Evolutionary conservation across 30 jellyfish, hydroid and myxozoan genomes (phyloP).

Genomic region (Morbakka virulenta): DNA sequence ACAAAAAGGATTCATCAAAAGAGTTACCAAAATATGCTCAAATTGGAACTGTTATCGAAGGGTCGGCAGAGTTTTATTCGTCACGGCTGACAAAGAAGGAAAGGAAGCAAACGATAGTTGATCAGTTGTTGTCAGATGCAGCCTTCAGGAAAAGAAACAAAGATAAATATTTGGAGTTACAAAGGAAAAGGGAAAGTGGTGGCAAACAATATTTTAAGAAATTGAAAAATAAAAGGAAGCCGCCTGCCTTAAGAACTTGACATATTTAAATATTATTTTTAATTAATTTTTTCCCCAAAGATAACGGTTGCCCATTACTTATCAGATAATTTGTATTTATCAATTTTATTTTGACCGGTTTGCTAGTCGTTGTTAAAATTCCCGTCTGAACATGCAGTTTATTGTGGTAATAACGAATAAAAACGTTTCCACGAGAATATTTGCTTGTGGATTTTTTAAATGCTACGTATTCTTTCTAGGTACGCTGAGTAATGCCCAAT

Average conservation of each 20-base stretch:
- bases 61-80: slow-evolving; percentile 86
- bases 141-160: slow-evolving; percentile 76
- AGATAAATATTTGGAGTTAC: slow-evolving; percentile 54
- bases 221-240: slow-evolving; percentile 21
- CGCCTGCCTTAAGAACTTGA: not conserved
- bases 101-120: slow-evolving; percentile 79
- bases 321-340: too few relatives aligned
- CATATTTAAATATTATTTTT: too few relatives aligned
- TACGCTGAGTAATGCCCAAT: too few relatives aligned
- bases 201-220: slow-evolving; percentile 57
- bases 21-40: slow-evolving; percentile 75
- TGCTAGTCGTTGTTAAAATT: too few relatives aligned
- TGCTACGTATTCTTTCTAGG: too few relatives aligned
- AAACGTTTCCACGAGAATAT: too few relatives aligned
- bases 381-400: too few relatives aligned
- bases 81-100: slow-evolving; percentile 68
- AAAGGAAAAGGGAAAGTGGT: slow-evolving; percentile 46
- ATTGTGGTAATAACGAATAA: too few relatives aligned
- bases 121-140: slow-evolving; percentile 84
- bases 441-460: too few relatives aligned
- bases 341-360: too few relatives aligned
- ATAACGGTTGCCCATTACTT: too few relatives aligned
- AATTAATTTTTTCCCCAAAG: too few relatives aligned
- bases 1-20: slow-evolving; percentile 63
- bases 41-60: slow-evolving; percentile 85